Conservation (phyloP, 2,113 vertebrate species). For the Nicator chloris region DNA sequence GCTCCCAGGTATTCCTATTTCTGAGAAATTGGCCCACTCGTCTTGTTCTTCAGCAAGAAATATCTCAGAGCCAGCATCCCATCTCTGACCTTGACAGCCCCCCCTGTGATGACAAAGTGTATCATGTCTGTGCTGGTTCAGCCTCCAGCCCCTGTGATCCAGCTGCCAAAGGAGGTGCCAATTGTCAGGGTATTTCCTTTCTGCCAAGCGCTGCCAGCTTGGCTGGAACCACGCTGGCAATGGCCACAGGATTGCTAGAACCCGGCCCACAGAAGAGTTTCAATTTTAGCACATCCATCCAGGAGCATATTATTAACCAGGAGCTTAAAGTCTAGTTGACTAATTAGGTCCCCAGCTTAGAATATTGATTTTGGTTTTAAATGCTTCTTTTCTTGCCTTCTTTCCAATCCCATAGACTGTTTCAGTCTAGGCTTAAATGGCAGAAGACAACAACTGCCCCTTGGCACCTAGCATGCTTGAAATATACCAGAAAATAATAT, state of each 20-base stretch:
- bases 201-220: neutral
- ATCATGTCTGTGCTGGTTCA: neutral
- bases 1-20: neutral
- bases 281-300: neutral
- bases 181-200: neutral
- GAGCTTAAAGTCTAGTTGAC: neutral
- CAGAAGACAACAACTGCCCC: neutral
- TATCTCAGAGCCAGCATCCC: neutral
- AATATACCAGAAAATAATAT: neutral
- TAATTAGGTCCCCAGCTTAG: neutral
- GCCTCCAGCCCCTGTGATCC: neutral
- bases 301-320: neutral
- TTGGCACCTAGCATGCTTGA: neutral
- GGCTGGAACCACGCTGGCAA: neutral
- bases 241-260: constrained; percentile 3
- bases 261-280: neutral
- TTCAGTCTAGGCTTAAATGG: neutral
- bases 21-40: neutral
- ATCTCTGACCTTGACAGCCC: neutral
- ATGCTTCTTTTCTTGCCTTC: neutral
- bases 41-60: neutral
- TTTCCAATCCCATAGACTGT: neutral
- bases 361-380: neutral
- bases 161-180: neutral
- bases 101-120: neutral